Conservation (phyloP, 2,113 vertebrate genomes). For the Caracal caracal region DNA sequence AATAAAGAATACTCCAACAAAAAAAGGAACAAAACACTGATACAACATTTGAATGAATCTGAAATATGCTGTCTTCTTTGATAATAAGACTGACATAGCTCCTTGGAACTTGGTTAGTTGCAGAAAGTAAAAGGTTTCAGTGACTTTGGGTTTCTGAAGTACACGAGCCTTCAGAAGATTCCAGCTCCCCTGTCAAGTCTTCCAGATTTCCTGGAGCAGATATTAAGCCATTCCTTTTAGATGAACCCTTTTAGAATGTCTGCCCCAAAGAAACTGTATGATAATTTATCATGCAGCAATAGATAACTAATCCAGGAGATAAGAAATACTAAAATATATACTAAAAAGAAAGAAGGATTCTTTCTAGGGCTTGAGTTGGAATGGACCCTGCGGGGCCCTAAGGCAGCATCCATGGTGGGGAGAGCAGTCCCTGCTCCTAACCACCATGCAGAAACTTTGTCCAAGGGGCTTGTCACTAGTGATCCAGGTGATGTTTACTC, state of each 20-base stretch:
- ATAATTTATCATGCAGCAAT: neutral
- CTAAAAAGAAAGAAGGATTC: neutral
- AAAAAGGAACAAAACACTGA: neutral
- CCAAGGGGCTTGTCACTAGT: conserved; percentile 86
- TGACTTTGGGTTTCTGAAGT: neutral
- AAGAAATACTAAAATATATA: neutral
- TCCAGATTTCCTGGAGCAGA: neutral
- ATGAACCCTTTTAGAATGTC: neutral
- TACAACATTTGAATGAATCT: neutral
- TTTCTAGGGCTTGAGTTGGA: neutral
- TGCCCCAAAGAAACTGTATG: neutral
- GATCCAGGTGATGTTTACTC: conserved; percentile 86
- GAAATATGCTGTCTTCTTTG: neutral
- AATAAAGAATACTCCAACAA: neutral
- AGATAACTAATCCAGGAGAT: neutral
- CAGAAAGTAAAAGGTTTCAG: neutral
- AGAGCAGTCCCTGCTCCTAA: neutral
- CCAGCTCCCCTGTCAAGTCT: neutral
- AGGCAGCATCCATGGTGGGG: too few relatives aligned
- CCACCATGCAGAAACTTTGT: conserved; percentile 84
- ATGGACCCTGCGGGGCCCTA: neutral
- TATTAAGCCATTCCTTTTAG: neutral
- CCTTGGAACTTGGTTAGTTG: neutral
- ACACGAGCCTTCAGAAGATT: neutral
- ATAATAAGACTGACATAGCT: neutral